A percentile compares a stretch with the other conserved stretches of the same genome.
phyloP scores from a whole-genome alignment of 2,888 invertebrate genomes.

The Drosophila anceps region DNA sequence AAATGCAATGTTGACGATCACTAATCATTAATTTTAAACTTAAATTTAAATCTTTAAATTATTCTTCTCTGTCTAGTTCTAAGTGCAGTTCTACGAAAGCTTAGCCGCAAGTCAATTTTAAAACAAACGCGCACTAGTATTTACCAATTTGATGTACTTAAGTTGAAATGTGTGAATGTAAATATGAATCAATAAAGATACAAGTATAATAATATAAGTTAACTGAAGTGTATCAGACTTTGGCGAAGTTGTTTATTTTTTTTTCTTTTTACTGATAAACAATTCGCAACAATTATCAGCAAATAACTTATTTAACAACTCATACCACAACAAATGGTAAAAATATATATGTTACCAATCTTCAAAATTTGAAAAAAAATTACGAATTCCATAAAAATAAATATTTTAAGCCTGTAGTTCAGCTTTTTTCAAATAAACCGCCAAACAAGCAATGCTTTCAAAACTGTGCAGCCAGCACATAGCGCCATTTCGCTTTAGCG shows the following conservation, averaged over 20 bases:
- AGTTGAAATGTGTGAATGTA: slow-evolving; percentile 51
- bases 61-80: slow-evolving; percentile 55
- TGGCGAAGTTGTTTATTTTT: neutral
- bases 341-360: neutral
- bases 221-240: neutral
- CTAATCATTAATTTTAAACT: slow-evolving; percentile 71
- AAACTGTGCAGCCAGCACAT: slow-evolving; percentile 40
- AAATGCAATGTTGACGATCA: slow-evolving; percentile 59
- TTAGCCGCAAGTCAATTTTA: slow-evolving; percentile 43
- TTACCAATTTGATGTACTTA: slow-evolving; percentile 30
- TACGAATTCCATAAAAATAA: neutral
- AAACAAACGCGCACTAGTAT: slow-evolving; percentile 44
- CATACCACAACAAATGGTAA: neutral
- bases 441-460: neutral
- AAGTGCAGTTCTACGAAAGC: slow-evolving; percentile 34
- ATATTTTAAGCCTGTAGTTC: neutral
- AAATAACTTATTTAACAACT: too few relatives aligned
- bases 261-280: neutral
- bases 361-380: neutral
- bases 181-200: slow-evolving; percentile 43
- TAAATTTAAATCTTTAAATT: slow-evolving; percentile 59
- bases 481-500: slow-evolving; percentile 13
- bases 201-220: slow-evolving; percentile 15
- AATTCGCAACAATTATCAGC: too few relatives aligned
- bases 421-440: neutral